A percentile compares a stretch with the other conserved stretches of the same genome.
Conservation (phyloP, 2,888 invertebrate genomes). For the Cheilosia vulpina region DNA sequence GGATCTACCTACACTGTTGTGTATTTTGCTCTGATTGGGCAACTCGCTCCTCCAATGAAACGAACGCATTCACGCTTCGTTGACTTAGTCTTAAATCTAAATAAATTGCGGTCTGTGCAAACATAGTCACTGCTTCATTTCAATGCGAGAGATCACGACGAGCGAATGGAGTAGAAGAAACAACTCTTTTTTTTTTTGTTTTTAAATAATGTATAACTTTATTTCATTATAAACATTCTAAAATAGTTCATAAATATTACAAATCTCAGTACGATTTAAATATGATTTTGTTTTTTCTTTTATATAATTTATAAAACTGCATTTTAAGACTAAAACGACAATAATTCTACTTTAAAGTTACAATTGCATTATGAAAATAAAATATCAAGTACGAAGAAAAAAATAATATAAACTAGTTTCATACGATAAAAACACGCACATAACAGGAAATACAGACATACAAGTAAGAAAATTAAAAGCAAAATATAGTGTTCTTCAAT, state of each 20-base stretch:
- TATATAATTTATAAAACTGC: constrained; percentile 61
- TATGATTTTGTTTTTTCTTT: constrained; percentile 24
- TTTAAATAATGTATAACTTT: constrained; percentile 55
- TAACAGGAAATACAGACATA: constrained; percentile 45
- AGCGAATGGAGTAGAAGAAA: neutral
- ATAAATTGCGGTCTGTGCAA: neutral
- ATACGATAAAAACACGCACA: constrained; percentile 54
- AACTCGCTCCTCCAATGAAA: constrained; percentile 40
- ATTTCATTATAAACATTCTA: constrained; percentile 68
- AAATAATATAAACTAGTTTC: constrained; percentile 50
- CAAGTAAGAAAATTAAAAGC: constrained; percentile 17
- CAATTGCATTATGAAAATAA: constrained; percentile 35
- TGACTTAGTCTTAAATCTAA: constrained; percentile 2
- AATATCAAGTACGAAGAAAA: constrained; percentile 35
- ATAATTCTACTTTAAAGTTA: constrained; percentile 44
- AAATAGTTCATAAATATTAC: constrained; percentile 71
- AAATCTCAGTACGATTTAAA: constrained; percentile 74
- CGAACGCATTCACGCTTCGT: constrained; percentile 17
- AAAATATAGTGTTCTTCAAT: constrained; percentile 49
- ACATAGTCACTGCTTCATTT: constrained; percentile 15
- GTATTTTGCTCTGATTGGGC: constrained; percentile 37
- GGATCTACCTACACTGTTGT: neutral
- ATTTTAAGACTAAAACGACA: constrained; percentile 54
- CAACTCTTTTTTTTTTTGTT: neutral
- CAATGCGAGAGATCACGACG: constrained; percentile 11